A percentile compares a stretch with the other conserved stretches of the same genome.
These are phyloP conservation scores for Drosophila paramelanica DNA, from an alignment of 2,888 invertebrate species.

Conservation along the genomic window DNA sequence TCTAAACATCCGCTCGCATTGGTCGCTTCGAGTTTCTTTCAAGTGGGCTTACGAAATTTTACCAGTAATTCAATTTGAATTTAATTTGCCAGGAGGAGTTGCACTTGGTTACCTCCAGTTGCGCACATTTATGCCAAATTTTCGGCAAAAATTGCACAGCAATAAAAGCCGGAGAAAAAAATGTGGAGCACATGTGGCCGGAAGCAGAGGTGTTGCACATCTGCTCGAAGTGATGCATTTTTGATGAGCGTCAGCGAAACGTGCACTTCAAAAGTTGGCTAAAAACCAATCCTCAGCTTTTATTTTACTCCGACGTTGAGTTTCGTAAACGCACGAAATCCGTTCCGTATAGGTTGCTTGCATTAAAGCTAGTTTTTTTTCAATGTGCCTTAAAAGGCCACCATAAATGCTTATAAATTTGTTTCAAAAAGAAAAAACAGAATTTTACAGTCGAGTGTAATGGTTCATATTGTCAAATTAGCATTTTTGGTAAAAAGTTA, in stretches of 20 bases:
- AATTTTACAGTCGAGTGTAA: no score
- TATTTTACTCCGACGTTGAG: slow-evolving; percentile 8
- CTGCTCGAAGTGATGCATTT: slow-evolving; percentile 48
- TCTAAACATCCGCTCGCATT: slow-evolving; percentile 52
- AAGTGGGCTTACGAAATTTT: slow-evolving; percentile 30
- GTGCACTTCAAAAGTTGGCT: slow-evolving; percentile 21
- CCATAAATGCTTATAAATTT: no score
- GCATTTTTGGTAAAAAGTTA: no score
- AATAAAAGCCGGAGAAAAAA: slow-evolving; percentile 18
- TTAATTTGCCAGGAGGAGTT: slow-evolving; percentile 10
- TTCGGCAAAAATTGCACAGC: slow-evolving; percentile 13
- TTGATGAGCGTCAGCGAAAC: slow-evolving; percentile 37
- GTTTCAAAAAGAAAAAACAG: not conserved
- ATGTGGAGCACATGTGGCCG: slow-evolving; percentile 20
- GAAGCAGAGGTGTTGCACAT: slow-evolving; percentile 39
- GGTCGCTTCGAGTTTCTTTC: slow-evolving; percentile 48
- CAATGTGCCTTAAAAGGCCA: not conserved
- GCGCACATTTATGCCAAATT: slow-evolving; percentile 42
- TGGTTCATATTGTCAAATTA: no score
- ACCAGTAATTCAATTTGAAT: slow-evolving; percentile 39
- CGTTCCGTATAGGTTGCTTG: slow-evolving; percentile 10
- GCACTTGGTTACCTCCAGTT: slow-evolving; percentile 1
- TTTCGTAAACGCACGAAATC: slow-evolving; percentile 10
- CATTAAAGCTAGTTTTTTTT: slow-evolving; percentile 1
- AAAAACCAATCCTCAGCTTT: slow-evolving; percentile 28